phyloP scores from a whole-genome alignment of 1,140 invertebrate species.

The Drosophila kurseongensis region DNA sequence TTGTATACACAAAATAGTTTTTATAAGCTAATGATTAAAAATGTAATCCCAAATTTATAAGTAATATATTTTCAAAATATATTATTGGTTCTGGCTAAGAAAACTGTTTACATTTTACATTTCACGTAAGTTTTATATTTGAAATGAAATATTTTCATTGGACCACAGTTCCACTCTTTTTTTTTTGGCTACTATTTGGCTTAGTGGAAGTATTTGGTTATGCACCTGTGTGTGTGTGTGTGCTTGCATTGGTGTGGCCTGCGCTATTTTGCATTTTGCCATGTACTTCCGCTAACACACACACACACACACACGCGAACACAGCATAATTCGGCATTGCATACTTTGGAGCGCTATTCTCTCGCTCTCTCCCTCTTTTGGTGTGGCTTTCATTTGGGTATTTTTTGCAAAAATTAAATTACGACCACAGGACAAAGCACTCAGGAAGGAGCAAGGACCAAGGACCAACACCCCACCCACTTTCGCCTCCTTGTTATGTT shows the following conservation, averaged over 20 bases:
- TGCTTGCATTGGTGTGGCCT: constrained; percentile 21
- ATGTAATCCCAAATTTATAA: too few relatives aligned
- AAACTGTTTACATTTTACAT: too few relatives aligned
- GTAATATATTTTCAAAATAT: too few relatives aligned
- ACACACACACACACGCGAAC: constrained; percentile 7
- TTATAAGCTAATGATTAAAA: too few relatives aligned
- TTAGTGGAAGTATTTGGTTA: constrained; percentile 31
- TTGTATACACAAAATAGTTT: too few relatives aligned
- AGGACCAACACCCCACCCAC: background rate
- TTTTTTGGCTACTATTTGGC: constrained; percentile 19
- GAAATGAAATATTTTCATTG: background rate
- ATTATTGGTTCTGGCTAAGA: too few relatives aligned
- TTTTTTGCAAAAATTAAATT: constrained; percentile 67
- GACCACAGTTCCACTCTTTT: background rate
- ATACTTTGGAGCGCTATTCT: constrained; percentile 60
- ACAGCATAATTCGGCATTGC: constrained; percentile 75
- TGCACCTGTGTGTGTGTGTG: constrained; percentile 17
- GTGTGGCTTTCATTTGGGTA: constrained; percentile 15
- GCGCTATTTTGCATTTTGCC: constrained; percentile 44
- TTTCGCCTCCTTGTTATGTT: constrained; percentile 9
- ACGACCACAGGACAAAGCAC: constrained; percentile 55
- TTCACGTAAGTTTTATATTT: too few relatives aligned
- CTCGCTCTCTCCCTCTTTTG: background rate
- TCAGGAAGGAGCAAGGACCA: constrained; percentile 22
- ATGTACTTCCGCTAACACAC: constrained; percentile 26